Conservation (phyloP, 2,113 vertebrate species). For the Orthochromis malagaraziensis region DNA sequence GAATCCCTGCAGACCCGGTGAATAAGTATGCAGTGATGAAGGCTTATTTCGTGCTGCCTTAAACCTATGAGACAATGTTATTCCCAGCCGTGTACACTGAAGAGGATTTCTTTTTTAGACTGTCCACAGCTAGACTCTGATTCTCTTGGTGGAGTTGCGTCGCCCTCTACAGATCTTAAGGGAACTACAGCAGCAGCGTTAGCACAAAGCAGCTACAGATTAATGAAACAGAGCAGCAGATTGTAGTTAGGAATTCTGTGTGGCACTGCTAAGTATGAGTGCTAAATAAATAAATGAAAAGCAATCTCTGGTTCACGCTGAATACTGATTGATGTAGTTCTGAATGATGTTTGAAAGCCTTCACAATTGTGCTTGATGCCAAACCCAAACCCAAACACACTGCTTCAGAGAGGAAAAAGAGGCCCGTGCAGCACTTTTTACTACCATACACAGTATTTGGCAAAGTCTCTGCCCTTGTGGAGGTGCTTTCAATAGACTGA, state of each 20-base stretch:
- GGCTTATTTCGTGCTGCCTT: neutral
- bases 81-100: neutral
- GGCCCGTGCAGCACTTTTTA: neutral
- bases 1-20: neutral
- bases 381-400: conserved; percentile 9
- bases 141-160: neutral
- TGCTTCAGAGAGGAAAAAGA: neutral
- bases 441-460: neutral
- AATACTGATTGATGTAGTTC: neutral
- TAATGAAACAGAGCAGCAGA: neutral
- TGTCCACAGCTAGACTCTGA: neutral
- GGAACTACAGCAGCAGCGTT: neutral
- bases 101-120: neutral
- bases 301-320: neutral
- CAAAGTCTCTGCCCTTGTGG: neutral
- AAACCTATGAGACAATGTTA: neutral
- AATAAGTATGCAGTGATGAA: neutral
- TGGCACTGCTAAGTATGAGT: neutral
- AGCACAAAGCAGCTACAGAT: neutral
- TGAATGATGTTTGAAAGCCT: conserved; percentile 12
- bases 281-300: conserved; percentile 3
- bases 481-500: conserved; percentile 17
- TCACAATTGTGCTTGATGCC: neutral
- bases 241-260: neutral
- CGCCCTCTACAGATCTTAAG: conserved; percentile 30